Conservation (phyloP, 2,888 invertebrate genomes). For the Meganola albula region DNA sequence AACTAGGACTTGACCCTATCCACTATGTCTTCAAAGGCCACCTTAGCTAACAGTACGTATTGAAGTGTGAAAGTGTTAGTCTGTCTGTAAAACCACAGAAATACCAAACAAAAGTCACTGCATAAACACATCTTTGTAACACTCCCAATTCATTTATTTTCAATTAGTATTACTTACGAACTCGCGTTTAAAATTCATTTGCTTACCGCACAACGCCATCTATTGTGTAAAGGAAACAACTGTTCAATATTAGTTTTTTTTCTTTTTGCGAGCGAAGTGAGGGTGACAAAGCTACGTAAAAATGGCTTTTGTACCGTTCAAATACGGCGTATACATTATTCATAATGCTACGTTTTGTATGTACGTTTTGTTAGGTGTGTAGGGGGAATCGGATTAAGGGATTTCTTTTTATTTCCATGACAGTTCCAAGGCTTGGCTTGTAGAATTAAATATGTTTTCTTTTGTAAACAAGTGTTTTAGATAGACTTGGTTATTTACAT, state of each 20-base stretch:
- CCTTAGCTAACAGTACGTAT: no score
- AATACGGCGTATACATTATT: conserved; percentile 59
- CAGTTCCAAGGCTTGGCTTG: not conserved
- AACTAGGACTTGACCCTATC: no score
- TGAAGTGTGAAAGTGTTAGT: no score
- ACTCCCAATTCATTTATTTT: not conserved
- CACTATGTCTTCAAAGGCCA: no score
- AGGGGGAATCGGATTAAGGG: conserved; percentile 11
- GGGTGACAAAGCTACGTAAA: conserved; percentile 46
- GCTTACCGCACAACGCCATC: conserved; percentile 27
- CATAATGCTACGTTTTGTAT: conserved; percentile 49
- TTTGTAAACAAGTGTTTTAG: no score
- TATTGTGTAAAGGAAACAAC: conserved; percentile 19
- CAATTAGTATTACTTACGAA: conserved; percentile 13
- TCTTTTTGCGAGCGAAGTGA: conserved; percentile 33
- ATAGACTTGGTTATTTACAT: no score
- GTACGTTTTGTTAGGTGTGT: conserved; percentile 28
- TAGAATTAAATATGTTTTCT: not conserved
- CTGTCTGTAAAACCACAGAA: no score
- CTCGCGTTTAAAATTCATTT: conserved; percentile 8
- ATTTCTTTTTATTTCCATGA: conserved; percentile 3
- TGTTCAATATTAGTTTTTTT: conserved; percentile 27
- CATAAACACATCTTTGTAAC: not conserved
- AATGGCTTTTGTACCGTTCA: conserved; percentile 53
- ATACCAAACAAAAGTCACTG: no score